These are phyloP conservation scores for Tragelaphus strepsiceros DNA, from an alignment of 2,113 vertebrate species.

Conservation along the genomic window DNA sequence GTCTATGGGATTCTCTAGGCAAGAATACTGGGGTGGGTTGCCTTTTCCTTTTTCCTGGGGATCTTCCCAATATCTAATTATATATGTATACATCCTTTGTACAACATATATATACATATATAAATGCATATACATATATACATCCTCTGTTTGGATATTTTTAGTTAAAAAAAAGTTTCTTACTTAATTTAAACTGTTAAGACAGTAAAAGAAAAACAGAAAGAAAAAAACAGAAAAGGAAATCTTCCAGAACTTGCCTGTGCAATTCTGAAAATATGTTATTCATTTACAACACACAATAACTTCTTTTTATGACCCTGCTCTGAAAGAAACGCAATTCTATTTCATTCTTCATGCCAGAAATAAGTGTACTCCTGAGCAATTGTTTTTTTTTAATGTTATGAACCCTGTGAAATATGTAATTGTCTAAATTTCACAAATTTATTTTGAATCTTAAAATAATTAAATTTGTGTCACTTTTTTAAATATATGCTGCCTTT, in stretches of 20 bases:
- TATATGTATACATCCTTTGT: neutral
- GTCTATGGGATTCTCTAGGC: neutral
- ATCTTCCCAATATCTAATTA: neutral
- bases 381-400: slow-evolving; percentile 16
- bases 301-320: neutral
- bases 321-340: slow-evolving; percentile 1
- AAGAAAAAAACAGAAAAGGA: neutral
- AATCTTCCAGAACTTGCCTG: neutral
- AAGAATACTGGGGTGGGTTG: neutral
- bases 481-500: neutral
- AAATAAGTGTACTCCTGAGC: neutral
- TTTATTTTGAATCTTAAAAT: slow-evolving; percentile 36
- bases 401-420: neutral
- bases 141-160: neutral
- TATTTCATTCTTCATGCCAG: neutral
- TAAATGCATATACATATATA: neutral
- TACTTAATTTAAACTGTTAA: neutral
- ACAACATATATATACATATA: neutral
- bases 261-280: neutral
- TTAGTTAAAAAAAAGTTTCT: neutral
- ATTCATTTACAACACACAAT: neutral
- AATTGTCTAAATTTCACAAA: neutral
- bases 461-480: neutral
- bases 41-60: neutral
- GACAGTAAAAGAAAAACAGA: neutral